phyloP scores from a whole-genome alignment of 2,888 invertebrate species.

The Pseudococcus viburni region DNA sequence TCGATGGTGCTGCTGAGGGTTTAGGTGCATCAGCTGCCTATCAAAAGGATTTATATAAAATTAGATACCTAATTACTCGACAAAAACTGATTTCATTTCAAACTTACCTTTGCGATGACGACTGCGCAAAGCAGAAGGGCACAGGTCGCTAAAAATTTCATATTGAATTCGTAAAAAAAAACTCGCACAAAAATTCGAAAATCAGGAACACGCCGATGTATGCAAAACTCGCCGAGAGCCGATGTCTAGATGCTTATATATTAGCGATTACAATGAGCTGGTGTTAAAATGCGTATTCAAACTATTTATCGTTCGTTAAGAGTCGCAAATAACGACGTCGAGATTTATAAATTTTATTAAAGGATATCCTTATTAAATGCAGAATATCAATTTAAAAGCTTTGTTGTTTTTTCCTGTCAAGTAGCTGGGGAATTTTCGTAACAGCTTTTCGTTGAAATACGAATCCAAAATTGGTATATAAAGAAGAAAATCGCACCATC shows the following conservation, averaged over 20 bases:
- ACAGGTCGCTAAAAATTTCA: slow-evolving; percentile 52
- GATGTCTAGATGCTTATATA: slow-evolving; percentile 48
- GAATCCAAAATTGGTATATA: slow-evolving; percentile 38
- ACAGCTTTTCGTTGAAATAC: slow-evolving; percentile 25
- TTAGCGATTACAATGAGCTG: slow-evolving; percentile 50
- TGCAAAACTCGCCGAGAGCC: slow-evolving; percentile 24
- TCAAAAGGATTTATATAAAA: slow-evolving; percentile 10
- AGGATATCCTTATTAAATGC: slow-evolving; percentile 65
- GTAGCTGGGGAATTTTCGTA: slow-evolving; percentile 32
- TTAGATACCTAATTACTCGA: not conserved
- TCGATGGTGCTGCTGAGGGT: not conserved
- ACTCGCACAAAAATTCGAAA: not conserved
- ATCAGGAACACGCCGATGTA: slow-evolving; percentile 3
- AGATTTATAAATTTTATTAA: slow-evolving; percentile 60
- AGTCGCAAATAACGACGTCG: slow-evolving; percentile 57
- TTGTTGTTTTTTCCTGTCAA: slow-evolving; percentile 65
- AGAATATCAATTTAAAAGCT: slow-evolving; percentile 60
- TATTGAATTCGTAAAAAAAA: slow-evolving; percentile 19
- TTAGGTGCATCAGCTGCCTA: slow-evolving; percentile 54
- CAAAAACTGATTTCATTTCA: not conserved
- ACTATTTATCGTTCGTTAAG: slow-evolving; percentile 59
- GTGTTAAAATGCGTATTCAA: slow-evolving; percentile 34
- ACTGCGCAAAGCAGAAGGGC: slow-evolving; percentile 32
- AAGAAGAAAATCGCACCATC: slow-evolving; percentile 19
- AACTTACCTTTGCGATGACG: slow-evolving; percentile 54